Percentiles rank a stretch among this genome's conserved stretches.
Conservation (phyloP, 2,888 invertebrate genomes). For the Meandrusa payeni region DNA sequence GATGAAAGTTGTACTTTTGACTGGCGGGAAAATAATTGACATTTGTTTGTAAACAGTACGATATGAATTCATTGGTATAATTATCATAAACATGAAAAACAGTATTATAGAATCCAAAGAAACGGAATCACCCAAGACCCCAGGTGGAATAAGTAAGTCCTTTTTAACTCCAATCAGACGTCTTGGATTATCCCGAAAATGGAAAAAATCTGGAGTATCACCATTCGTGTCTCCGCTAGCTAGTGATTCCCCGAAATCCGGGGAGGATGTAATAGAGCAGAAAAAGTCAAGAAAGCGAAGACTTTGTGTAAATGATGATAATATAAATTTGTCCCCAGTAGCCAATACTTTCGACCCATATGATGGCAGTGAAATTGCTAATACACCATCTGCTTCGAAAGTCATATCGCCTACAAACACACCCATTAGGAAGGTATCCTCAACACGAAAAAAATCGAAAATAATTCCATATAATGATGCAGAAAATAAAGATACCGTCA, state of each 20-base stretch:
- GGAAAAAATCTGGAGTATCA: conserved; percentile 56
- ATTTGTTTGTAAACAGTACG: conserved; percentile 11
- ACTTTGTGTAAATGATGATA: conserved; percentile 26
- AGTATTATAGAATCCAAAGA: conserved; percentile 28
- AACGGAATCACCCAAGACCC: conserved; percentile 64
- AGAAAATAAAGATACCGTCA: conserved; percentile 2
- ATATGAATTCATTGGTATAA: conserved; percentile 9
- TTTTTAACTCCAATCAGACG: conserved; percentile 76
- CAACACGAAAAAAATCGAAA: conserved; percentile 23
- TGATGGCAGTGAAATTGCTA: conserved; percentile 15
- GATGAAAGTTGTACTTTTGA: too few relatives aligned
- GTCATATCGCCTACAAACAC: too few relatives aligned
- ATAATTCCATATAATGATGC: conserved; percentile 3
- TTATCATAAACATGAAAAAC: conserved; percentile 14
- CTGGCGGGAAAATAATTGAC: conserved; percentile 8
- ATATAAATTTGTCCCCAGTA: conserved; percentile 20
- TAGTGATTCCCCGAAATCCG: conserved; percentile 30
- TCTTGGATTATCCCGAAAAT: conserved; percentile 74
- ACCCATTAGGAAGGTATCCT: conserved; percentile 17
- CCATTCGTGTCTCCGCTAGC: conserved; percentile 65
- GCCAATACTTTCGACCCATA: conserved; percentile 39
- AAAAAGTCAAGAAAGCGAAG: conserved; percentile 47
- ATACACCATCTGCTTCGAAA: conserved; percentile 9
- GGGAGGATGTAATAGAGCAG: conserved; percentile 32
- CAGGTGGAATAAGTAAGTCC: conserved; percentile 74